Percentiles rank a stretch among this genome's conserved stretches.
Conservation (phyloP, 2,888 invertebrate genomes). For the Luffia ferchaultella region DNA sequence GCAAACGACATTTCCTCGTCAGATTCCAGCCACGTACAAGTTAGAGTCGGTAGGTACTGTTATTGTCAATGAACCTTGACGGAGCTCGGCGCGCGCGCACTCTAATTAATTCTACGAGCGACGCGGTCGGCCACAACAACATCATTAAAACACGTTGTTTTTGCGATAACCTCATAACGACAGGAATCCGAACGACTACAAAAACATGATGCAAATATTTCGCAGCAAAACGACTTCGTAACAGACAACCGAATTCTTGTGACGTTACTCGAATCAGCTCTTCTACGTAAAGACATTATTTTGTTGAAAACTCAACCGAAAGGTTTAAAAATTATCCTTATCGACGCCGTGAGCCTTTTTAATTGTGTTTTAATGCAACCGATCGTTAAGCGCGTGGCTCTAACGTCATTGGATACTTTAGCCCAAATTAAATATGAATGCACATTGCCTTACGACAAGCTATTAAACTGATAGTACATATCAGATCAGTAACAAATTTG, state of each 20-base stretch:
- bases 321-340: neutral
- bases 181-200: neutral
- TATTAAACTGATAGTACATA: no score
- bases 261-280: no score
- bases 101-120: neutral
- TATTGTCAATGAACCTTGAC: constrained; percentile 8
- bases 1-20: neutral
- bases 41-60: constrained; percentile 2
- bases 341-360: no score
- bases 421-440: no score
- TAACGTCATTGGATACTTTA: neutral
- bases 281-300: no score
- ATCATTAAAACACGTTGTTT: neutral
- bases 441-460: no score
- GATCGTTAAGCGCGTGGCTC: neutral
- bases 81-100: neutral
- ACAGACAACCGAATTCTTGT: no score
- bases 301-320: no score
- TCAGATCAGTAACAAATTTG: no score
- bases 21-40: neutral
- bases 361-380: neutral
- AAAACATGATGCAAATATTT: no score
- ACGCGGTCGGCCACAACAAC: neutral
- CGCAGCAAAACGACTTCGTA: no score
- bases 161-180: neutral